phyloP scores from a whole-genome alignment of 2,888 invertebrate species.

The Rhyacophila evoluta region DNA sequence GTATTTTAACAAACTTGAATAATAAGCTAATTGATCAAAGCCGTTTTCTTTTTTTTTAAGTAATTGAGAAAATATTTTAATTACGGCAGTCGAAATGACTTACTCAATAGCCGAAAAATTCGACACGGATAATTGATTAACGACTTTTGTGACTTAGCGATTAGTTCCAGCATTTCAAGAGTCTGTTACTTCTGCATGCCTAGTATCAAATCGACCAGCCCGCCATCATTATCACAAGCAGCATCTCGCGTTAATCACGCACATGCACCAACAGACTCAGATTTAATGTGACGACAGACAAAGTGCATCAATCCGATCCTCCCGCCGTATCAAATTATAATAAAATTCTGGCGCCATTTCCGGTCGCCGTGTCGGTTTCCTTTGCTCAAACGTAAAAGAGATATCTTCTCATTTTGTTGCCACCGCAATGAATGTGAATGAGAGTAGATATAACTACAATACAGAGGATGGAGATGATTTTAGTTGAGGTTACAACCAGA shows the following conservation, averaged over 20 bases:
- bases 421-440: no score
- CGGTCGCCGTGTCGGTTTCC: not conserved
- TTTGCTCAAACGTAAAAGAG: not conserved
- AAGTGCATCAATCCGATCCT: not conserved
- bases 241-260: not conserved
- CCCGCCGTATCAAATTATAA: constrained; percentile 14
- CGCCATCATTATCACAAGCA: not conserved
- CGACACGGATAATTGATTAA: no score
- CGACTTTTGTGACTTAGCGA: no score
- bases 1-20: no score
- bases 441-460: no score
- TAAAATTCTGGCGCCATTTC: constrained; percentile 5
- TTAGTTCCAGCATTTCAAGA: not conserved
- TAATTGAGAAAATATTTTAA: no score
- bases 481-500: no score
- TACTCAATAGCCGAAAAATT: no score
- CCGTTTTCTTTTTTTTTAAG: no score
- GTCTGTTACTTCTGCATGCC: not conserved
- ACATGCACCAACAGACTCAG: not conserved
- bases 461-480: no score
- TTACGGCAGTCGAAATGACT: no score
- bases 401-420: not conserved
- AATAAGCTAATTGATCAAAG: no score
- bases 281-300: constrained; percentile 4
- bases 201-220: not conserved